Conservation (phyloP, 2,113 vertebrate genomes). For the Lepidothrix coronata region DNA sequence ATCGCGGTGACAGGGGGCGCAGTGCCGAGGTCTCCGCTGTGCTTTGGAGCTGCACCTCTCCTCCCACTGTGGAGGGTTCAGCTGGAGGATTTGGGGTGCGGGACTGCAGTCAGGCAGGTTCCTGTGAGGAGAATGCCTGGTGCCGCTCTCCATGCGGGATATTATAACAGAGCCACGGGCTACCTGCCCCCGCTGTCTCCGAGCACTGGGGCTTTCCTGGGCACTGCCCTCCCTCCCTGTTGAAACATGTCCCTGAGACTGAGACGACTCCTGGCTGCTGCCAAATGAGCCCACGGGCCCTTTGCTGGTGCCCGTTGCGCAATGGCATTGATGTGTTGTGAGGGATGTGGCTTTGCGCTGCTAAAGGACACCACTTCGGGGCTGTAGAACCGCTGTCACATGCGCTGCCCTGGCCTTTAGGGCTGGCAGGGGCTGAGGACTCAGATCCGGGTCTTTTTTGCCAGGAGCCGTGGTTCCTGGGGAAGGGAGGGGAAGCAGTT, state of each 20-base stretch:
- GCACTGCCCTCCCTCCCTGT: background rate
- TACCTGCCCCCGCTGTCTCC: background rate
- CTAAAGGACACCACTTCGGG: background rate
- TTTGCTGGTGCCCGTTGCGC: background rate
- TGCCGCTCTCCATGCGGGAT: background rate
- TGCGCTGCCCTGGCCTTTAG: background rate
- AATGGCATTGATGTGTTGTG: background rate
- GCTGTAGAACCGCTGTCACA: background rate
- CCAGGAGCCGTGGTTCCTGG: background rate
- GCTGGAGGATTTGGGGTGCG: background rate
- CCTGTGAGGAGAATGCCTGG: background rate
- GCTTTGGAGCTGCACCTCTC: background rate
- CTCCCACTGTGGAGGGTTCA: background rate
- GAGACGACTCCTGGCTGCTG: background rate
- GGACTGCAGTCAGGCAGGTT: background rate
- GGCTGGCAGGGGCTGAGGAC: background rate
- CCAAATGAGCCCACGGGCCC: background rate
- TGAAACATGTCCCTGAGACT: background rate
- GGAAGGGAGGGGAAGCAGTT: background rate
- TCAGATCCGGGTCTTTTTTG: background rate
- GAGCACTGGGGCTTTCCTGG: background rate
- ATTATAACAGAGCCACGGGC: background rate
- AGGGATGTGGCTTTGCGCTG: background rate
- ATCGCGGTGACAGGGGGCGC: too few species aligned
- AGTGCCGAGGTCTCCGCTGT: rapidly evolving